Evolutionary conservation across 2,113 vertebrate species (phyloP).

Genomic region (Melanocharis versteri): DNA sequence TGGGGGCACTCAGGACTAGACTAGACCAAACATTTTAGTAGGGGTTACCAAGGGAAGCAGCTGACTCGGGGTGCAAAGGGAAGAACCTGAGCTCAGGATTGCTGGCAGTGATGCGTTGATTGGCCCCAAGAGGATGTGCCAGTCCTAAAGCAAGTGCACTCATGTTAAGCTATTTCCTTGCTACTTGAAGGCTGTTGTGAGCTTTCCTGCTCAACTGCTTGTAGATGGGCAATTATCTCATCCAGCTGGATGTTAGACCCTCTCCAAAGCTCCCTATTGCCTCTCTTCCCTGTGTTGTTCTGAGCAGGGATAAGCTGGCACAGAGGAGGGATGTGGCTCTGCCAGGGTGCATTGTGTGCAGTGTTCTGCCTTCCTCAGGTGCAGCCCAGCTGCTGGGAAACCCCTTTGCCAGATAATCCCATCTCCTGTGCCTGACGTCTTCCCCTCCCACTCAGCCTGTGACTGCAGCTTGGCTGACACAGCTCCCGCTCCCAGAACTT

Average conservation of each 20-base stretch:
- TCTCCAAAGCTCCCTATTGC: background rate
- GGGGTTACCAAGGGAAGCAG: background rate
- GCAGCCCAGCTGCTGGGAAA: background rate
- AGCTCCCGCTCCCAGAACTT: background rate
- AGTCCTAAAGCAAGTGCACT: background rate
- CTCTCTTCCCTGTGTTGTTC: background rate
- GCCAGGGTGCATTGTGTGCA: background rate
- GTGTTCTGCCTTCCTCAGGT: background rate
- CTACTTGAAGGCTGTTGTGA: background rate
- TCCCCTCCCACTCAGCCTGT: background rate
- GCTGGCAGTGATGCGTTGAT: background rate
- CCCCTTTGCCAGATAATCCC: background rate
- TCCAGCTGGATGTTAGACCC: background rate
- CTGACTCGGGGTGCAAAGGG: background rate
- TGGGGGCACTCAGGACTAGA: background rate
- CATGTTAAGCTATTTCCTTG: background rate
- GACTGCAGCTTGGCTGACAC: background rate
- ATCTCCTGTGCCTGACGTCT: background rate
- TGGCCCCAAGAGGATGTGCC: background rate
- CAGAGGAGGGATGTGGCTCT: background rate
- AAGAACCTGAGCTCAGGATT: background rate
- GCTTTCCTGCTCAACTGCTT: background rate
- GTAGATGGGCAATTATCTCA: background rate
- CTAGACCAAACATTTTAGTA: rapidly evolving
- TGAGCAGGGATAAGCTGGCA: background rate